These are phyloP conservation scores for Orthonychiurus folsomi DNA, from an alignment of 2,888 invertebrate species.

Conservation along the genomic window DNA sequence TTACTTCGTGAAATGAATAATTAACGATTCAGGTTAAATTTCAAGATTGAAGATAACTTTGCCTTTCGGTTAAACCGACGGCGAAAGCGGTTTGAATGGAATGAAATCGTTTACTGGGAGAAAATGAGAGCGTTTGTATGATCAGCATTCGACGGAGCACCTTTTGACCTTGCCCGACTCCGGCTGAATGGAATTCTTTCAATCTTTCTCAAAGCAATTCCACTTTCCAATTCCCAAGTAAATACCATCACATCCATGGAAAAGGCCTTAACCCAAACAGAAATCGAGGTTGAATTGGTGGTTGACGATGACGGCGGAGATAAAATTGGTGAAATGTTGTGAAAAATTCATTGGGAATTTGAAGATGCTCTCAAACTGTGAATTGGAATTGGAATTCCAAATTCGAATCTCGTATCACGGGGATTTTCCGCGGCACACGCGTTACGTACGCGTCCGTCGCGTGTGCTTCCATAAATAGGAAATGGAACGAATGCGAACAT, in stretches of 20 bases:
- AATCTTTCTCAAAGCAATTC: background rate
- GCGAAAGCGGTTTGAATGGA: too few species aligned
- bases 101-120: too few species aligned
- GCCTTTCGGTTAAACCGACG: background rate
- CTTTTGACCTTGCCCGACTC: background rate
- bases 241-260: background rate
- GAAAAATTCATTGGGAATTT: background rate
- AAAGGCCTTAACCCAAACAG: too few species aligned
- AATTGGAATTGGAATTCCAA: background rate
- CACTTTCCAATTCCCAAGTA: background rate
- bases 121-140: background rate
- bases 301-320: too few species aligned
- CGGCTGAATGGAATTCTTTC: background rate
- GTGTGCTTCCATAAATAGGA: background rate
- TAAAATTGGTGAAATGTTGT: too few species aligned
- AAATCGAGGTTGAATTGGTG: background rate
- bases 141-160: too few species aligned
- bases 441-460: too few species aligned
- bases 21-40: background rate
- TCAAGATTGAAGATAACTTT: conserved; percentile 1
- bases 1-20: conserved; percentile 1
- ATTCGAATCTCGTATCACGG: too few species aligned
- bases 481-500: background rate
- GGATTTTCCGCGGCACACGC: too few species aligned
- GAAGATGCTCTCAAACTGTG: background rate